These are phyloP conservation scores for Ichneumoninae sp. DNA, from an alignment of 2,888 invertebrate genomes.

Conservation along the genomic window DNA sequence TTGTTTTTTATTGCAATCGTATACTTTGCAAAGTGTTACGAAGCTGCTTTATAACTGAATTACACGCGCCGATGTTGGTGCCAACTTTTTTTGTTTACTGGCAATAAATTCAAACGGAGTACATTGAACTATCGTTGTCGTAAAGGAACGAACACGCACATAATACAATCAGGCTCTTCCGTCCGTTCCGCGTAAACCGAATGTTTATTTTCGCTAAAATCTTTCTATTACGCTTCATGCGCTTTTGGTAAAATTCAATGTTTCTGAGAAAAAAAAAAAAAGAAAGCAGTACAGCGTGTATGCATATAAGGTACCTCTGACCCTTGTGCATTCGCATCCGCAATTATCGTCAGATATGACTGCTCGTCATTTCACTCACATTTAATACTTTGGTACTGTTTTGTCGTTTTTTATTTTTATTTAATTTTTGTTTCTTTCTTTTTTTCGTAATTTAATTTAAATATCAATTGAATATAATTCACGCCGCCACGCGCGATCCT, in stretches of 20 bases:
- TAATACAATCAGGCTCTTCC: slow-evolving; percentile 21
- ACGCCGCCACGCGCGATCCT: slow-evolving; percentile 35
- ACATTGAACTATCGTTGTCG: slow-evolving; percentile 49
- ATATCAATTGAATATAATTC: slow-evolving; percentile 67
- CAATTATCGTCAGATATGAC: not conserved
- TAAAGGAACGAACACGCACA: slow-evolving; percentile 27
- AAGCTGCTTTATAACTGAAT: slow-evolving; percentile 50
- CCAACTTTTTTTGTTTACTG: not conserved
- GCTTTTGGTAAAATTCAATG: not conserved
- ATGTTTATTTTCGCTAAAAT: slow-evolving; percentile 27
- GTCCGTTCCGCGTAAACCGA: slow-evolving; percentile 5
- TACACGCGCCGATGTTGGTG: slow-evolving; percentile 32
- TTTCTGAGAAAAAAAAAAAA: slow-evolving; percentile 17
- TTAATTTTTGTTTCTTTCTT: not conserved
- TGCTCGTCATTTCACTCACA: slow-evolving; percentile 26
- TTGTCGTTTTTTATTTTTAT: slow-evolving; percentile 16
- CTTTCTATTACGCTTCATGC: slow-evolving; percentile 25
- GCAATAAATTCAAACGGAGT: slow-evolving; percentile 37
- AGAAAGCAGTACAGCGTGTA: not conserved
- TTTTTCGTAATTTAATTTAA: slow-evolving; percentile 67
- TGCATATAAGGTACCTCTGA: not conserved
- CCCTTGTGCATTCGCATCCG: slow-evolving; percentile 21
- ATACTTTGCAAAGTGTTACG: slow-evolving; percentile 59
- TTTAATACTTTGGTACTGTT: slow-evolving; percentile 61
- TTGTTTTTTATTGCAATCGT: slow-evolving; percentile 63